A percentile compares a stretch with the other conserved stretches of the same genome.
phyloP scores from a whole-genome alignment of 2,113 vertebrate species.

The Vulpes ferrilata region DNA sequence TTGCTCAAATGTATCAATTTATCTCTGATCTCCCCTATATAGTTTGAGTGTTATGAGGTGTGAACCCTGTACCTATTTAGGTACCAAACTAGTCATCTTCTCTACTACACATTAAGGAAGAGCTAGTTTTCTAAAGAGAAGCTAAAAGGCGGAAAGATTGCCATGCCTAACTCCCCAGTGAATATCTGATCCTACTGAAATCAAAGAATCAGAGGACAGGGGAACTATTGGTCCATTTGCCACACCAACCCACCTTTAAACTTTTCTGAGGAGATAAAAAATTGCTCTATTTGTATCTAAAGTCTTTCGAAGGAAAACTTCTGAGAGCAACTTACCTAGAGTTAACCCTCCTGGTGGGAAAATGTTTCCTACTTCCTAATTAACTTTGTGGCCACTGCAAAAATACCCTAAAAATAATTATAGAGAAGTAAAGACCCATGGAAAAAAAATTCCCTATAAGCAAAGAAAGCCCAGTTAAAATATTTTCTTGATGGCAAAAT shows the following conservation, averaged over 20 bases:
- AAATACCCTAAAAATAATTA: conserved; percentile 40
- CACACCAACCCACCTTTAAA: background rate
- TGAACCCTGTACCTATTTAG: background rate
- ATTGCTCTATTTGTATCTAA: background rate
- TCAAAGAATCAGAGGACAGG: conserved; percentile 8
- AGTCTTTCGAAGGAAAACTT: conserved; percentile 37
- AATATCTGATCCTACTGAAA: background rate
- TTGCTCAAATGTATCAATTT: background rate
- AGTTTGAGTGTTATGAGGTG: background rate
- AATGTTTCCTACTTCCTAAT: background rate
- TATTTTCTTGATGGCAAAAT: conserved; percentile 49
- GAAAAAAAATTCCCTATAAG: background rate
- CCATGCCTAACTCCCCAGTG: background rate
- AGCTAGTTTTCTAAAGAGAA: background rate
- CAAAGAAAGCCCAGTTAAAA: background rate
- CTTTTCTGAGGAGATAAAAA: background rate
- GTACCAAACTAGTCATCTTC: background rate
- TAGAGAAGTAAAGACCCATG: background rate
- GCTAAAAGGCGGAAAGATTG: background rate
- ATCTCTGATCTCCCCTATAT: background rate
- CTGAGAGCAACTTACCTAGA: background rate
- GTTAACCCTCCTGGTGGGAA: background rate
- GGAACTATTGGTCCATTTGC: background rate
- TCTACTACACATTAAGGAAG: background rate
- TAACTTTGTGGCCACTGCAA: background rate